phyloP scores from a whole-genome alignment of 2,797 vertebrate genomes.

The Darevskia nairensis region DNA sequence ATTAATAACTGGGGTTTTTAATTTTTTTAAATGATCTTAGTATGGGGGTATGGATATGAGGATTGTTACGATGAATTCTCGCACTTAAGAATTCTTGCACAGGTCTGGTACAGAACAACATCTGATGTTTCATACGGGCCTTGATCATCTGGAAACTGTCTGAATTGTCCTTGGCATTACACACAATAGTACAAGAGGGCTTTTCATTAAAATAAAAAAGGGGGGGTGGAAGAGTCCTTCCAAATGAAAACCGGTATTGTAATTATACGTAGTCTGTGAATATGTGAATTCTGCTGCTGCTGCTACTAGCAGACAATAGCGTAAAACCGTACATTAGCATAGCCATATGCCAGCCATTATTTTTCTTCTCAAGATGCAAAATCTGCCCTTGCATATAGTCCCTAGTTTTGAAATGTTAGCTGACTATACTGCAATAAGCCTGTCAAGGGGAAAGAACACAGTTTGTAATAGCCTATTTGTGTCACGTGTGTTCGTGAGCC shows the following conservation, averaged over 20 bases:
- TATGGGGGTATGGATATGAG: too few species aligned
- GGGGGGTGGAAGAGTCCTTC: neutral
- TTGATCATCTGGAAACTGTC: neutral
- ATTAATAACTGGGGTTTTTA: too few species aligned
- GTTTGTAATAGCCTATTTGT: conserved; percentile 51
- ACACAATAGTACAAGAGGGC: too few species aligned
- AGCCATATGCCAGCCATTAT: neutral
- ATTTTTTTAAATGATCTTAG: too few species aligned
- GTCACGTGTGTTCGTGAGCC: conserved; percentile 65
- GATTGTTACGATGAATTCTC: too few species aligned
- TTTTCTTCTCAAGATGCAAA: conserved; percentile 11
- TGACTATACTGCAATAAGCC: neutral
- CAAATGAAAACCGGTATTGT: neutral
- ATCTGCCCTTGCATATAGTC: neutral
- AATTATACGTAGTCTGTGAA: neutral
- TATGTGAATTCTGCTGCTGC: neutral
- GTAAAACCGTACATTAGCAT: neutral
- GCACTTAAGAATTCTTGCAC: too few species aligned
- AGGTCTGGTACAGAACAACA: neutral
- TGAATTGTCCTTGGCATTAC: neutral
- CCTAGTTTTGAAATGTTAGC: neutral
- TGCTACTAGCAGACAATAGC: neutral
- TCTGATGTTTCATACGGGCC: neutral
- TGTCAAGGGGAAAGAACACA: conserved; percentile 42
- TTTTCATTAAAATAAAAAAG: too few species aligned